Evolutionary conservation across 2,797 vertebrate species (phyloP).

Genomic region (Rousettus madagascariensis): DNA sequence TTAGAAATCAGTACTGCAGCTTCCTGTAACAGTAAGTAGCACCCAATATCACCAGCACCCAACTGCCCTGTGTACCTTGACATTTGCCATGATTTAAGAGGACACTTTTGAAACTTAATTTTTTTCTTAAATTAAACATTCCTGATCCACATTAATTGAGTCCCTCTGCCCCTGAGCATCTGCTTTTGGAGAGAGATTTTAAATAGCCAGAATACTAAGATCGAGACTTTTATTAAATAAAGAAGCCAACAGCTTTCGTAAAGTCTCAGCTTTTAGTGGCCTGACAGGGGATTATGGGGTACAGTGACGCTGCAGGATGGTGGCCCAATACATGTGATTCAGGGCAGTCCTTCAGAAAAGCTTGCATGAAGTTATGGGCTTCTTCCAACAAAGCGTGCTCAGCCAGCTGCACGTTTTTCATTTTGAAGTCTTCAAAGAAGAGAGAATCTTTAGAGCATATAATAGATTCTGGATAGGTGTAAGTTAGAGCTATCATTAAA

Average conservation of each 20-base stretch:
- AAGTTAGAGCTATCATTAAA: not conserved
- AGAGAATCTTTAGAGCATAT: not conserved
- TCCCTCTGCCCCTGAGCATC: not conserved
- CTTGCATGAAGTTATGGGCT: not conserved
- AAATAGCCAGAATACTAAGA: not conserved
- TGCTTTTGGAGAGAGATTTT: not conserved
- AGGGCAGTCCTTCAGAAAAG: not conserved
- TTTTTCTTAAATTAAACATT: constrained; percentile 22
- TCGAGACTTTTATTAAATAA: not conserved
- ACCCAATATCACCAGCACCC: not conserved
- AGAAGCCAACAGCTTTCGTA: not conserved
- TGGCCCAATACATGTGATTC: not conserved
- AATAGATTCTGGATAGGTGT: not conserved
- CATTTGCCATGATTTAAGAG: not conserved
- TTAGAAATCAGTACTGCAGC: not conserved
- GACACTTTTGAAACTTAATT: not conserved
- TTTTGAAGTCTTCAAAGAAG: not conserved
- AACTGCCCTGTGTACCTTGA: not conserved
- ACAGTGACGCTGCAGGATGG: not conserved
- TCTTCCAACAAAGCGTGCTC: not conserved
- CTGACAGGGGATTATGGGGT: not conserved
- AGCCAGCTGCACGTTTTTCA: not conserved
- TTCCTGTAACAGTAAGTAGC: not conserved
- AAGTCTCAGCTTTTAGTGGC: not conserved
- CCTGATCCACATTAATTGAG: not conserved